Evolutionary conservation across 2,888 invertebrate genomes (phyloP), one percentile per base, ranked within the genome.

Genomic region (Macropis europaea): DNA sequence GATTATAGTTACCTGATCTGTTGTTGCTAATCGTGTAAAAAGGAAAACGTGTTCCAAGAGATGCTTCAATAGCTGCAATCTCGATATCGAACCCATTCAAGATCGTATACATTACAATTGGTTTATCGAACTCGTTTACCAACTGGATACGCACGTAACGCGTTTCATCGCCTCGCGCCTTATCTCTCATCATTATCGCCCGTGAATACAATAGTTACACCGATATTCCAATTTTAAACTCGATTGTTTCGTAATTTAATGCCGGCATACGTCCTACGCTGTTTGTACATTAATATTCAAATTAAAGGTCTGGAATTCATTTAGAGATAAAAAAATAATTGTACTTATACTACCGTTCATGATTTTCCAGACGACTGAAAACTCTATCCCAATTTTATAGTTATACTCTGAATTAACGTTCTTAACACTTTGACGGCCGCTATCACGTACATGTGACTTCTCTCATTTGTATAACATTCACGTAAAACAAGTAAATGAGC

Each of bases 81-180:
- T 36, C 19, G 7, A 17, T 15, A n/a, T 32, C 15, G 22, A 52
- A 13, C 7, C 32, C 19, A 38, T 56, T 38, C 45, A 38, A 36
- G 59, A 59, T 17, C 15, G 22, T 59, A 15, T 30, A 43, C 34
- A 45, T 64, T 59, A 43, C 50, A 43, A 32, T n/a, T 42, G 34
- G 22, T 50, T 43, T 59, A 59, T 52, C 48, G 32, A 32, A 42
- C 19, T 15, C 26, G 50, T 50, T 19, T 30, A 15, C 26, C 54
- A 34, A 28, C 36, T 19, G 17, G 15, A 42, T 32, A 19, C 13
- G 19, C 3, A 26, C n/a, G 9, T 26, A 53, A 26, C 34, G 7
- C 28, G 17, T 52, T 42, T 42, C 40, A 24, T 32, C 42, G 24
- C 11, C 15, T 2, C 24, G 11, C n/a, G 17, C 26, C 13, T 34